These are phyloP conservation scores for Apostichopus parvimensis DNA, from an alignment of 35 echinoderm and acorn worm species.

Conservation along the genomic window DNA sequence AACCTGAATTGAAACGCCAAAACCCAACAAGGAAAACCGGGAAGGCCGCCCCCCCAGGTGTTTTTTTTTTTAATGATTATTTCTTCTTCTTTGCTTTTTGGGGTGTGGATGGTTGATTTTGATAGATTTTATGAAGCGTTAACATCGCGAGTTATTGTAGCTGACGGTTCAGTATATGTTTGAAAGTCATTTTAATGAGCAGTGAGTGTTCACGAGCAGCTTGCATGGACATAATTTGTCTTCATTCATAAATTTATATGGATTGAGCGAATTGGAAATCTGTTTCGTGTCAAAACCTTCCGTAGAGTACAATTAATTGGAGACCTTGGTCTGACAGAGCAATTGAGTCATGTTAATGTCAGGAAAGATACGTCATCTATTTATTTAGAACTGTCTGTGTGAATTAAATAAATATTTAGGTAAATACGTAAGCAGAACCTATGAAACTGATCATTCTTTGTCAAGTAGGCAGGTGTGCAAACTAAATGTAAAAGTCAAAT, in stretches of 20 bases:
- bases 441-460: too few species aligned
- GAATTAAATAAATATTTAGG: too few species aligned
- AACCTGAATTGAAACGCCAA: background rate
- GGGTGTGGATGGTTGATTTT: slow-evolving; percentile 2
- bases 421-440: too few species aligned
- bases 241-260: background rate
- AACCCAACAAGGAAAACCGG: background rate
- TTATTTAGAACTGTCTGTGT: too few species aligned
- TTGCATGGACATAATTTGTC: background rate
- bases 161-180: background rate
- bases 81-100: background rate
- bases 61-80: background rate
- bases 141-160: background rate
- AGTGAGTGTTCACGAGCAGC: background rate
- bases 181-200: slow-evolving; percentile 6
- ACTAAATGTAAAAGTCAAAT: too few species aligned
- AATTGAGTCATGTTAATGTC: too few species aligned
- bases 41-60: background rate
- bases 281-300: background rate
- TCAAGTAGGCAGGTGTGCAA: too few species aligned
- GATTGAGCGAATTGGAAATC: background rate
- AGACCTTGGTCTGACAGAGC: background rate
- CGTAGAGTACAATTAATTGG: background rate
- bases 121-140: background rate
- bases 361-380: too few species aligned